Base-by-base conservation (phyloP, 2,888 invertebrate genomes). In the Euspilapteryx auroguttella region DNA sequence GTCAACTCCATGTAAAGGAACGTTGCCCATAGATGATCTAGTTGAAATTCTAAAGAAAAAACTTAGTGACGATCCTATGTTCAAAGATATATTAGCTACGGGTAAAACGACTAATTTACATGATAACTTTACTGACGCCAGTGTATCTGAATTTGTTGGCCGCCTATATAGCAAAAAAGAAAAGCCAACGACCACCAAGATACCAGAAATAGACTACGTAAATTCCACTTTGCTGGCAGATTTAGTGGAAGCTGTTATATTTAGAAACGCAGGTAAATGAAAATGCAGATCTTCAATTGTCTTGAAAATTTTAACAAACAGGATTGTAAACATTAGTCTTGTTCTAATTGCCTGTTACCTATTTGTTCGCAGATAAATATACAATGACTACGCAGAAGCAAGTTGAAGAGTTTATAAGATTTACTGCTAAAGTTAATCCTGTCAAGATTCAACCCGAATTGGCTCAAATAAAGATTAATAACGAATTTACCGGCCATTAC, bases 231-330 rank as follows among this genome's bases (percentile, higher is more conserved):
- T 71, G 29, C 51, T 75, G 14, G 65, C 57, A 4, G 62, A 75
- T 50, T 57, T 75, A 33, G 61, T 75, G 7, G 69, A 73, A 47
- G 68, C 71, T 21, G 62, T 75, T 7, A 73, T 75, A 38, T 73
- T 73, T 41, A 52, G 63, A 44, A 62, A 49, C 33, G 50, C 49
- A 30, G 64, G 73, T 69, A n/a, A n/a, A n/a, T n/a, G n/a, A n/a
- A n/a, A n/a, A n/a, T n/a, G n/a, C n/a, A n/a, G n/a, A n/a, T n/a
- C n/a, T n/a, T n/a, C n/a, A n/a, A n/a, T n/a, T n/a, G n/a, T n/a
- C n/a, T n/a, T n/a, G n/a, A n/a, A n/a, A n/a, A n/a, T n/a, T n/a
- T n/a, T n/a, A n/a, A n/a, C n/a, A n/a, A n/a, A n/a, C n/a, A n/a
- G n/a, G n/a, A n/a, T n/a, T n/a, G n/a, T n/a, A n/a, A n/a, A n/a